Percentiles rank a stretch among this genome's conserved stretches.
Evolutionary conservation across 2,797 vertebrate genomes (phyloP).

Genomic region (Melanotaenia trifasciata): DNA sequence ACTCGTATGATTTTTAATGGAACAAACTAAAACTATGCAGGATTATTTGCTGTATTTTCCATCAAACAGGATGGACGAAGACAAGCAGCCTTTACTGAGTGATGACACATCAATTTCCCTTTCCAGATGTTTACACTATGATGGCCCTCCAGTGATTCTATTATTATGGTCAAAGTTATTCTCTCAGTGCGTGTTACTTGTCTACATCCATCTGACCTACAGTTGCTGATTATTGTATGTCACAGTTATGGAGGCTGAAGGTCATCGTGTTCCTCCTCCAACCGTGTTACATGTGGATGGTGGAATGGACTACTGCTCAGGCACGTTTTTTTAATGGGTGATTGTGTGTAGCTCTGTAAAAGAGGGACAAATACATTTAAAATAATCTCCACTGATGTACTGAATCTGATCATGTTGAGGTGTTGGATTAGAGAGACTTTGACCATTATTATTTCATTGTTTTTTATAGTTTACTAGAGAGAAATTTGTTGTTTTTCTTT

Average conservation of each 20-base stretch:
- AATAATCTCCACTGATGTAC: neutral
- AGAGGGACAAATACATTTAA: conserved; percentile 14
- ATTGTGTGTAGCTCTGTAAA: conserved; percentile 7
- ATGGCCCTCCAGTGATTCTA: conserved; percentile 28
- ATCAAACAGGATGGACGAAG: neutral
- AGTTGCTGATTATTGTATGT: conserved; percentile 1
- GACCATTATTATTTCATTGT: conserved; percentile 2
- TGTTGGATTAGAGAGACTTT: neutral
- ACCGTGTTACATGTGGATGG: conserved; percentile 20
- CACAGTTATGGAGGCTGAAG: conserved; percentile 12
- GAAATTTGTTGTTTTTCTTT: neutral
- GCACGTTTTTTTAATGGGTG: conserved; percentile 23
- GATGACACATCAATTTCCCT: conserved; percentile 36
- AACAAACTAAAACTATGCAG: neutral
- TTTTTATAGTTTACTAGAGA: conserved; percentile 3
- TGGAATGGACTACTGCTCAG: conserved; percentile 15
- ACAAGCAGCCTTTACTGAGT: conserved; percentile 22
- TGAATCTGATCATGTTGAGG: neutral
- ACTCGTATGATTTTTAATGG: neutral
- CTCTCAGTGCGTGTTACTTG: conserved; percentile 7
- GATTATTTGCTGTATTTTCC: neutral
- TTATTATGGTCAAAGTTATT: conserved; percentile 22
- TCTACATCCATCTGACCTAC: conserved; percentile 17
- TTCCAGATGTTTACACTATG: neutral
- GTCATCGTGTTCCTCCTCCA: conserved; percentile 29